Evolutionary conservation across 2,113 vertebrate species (phyloP), one percentile per base, ranked within the genome.

Genomic region (Cyanoramphus novaezelandiae): DNA sequence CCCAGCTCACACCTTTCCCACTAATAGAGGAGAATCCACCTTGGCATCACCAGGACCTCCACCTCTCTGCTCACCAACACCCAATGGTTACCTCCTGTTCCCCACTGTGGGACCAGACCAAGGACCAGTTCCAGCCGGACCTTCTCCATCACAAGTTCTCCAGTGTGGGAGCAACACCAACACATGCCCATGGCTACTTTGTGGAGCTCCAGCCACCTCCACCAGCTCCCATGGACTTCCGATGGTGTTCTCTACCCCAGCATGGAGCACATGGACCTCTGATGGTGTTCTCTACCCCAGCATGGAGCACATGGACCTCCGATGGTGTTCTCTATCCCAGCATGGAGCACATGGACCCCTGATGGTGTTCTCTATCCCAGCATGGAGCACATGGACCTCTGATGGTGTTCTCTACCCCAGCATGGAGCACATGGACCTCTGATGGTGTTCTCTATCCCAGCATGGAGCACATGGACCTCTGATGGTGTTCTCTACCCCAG

Each of bases 111-210:
- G 25, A 27, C 46, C 41, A 49, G 10, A 25, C 44, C 35, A 13
- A 20, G 53, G 53, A 60, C 37, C 20, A 13, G 35, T 49, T 18
- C 37, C 68, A 50, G 68, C 35, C 27, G 68, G 49, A 43, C 10
- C 43, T 65, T 65, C 25, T 64, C 59, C 49, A 14, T 37, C 41
- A 10, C 39, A 46, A 27, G 27, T 39, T 72, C 59, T 25, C 33
- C 11, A 20, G 25, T 1, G 21, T 4, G 1, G 18, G n/a, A 41
- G 11, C 24, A 13, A 3, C 53, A 15, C 47, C 19, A 2, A 29
- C 47, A 13, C 9, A 0, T 13, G 3, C 19, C 24, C 4, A 0
- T 5, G 41, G 49, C 31, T 64, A 11, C 49, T 33, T 7, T 21
- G 17, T 4, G 1, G 20, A 31, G 25, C 20, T 74, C 27, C 17